These are phyloP conservation scores for Eriosoma lanigerum DNA, from an alignment of 1,140 invertebrate genomes.

Conservation along the genomic window DNA sequence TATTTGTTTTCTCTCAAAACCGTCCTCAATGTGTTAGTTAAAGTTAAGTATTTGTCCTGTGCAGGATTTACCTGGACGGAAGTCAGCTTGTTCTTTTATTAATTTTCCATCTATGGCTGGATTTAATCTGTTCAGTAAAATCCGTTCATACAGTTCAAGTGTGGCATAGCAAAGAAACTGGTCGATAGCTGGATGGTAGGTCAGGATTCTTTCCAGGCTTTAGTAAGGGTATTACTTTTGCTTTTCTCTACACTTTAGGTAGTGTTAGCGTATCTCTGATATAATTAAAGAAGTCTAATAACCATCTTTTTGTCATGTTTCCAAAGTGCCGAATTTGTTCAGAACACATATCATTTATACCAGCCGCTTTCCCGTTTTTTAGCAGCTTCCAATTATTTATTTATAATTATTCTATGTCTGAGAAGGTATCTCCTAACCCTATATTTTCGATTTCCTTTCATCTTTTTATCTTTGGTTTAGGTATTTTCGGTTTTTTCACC, in stretches of 20 bases:
- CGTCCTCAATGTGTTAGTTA: conserved; percentile 52
- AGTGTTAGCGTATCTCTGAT: background rate
- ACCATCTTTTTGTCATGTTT: background rate
- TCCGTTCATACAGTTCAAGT: conserved; percentile 52
- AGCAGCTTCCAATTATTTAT: conserved; percentile 14
- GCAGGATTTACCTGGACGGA: background rate
- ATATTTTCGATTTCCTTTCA: conserved; percentile 31
- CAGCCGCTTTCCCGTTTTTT: conserved; percentile 36
- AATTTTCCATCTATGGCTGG: background rate
- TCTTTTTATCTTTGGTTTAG: background rate
- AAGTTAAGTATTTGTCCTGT: conserved; percentile 52
- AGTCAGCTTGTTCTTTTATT: conserved; percentile 51
- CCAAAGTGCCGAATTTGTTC: conserved; percentile 43
- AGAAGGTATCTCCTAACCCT: background rate
- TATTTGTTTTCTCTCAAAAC: conserved; percentile 50
- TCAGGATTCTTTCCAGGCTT: conserved; percentile 52
- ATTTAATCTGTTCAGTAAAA: conserved; percentile 44
- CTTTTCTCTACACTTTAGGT: conserved; percentile 37
- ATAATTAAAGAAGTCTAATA: conserved; percentile 18
- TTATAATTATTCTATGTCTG: background rate
- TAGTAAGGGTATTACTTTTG: conserved; percentile 45
- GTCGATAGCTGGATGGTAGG: background rate
- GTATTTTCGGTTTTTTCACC: background rate
- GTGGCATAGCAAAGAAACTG: conserved; percentile 51
- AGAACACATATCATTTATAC: conserved; percentile 20